Evolutionary conservation across 2,113 vertebrate species (phyloP), one percentile per base, ranked within the genome.

Genomic region (Colius striatus): DNA sequence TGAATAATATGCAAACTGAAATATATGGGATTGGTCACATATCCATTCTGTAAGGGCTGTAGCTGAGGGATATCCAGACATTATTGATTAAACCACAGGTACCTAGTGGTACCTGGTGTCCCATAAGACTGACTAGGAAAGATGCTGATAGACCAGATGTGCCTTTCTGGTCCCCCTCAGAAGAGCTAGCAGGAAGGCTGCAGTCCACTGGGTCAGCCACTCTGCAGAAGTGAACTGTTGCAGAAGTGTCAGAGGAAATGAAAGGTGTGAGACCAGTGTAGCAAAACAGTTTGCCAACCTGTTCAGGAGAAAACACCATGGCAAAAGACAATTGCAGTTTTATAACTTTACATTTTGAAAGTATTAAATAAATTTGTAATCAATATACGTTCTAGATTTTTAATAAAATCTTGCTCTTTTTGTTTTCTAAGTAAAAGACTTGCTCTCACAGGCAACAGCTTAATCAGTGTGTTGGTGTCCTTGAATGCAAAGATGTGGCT

Each of bases 1-100:
- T 66, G 51, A 47, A 48, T 72, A 58, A 30, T 30, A 23, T 7
- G 16, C 25, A 29, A 3, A 27, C 9, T 53, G 45, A 70, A 68
- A 58, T 1, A 16, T 70, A 25, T 12, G 45, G 34, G 36, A 4
- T 8, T 4, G 0, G 25, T 53, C 1, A 0, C n/a, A 53, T 58
- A 83, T 62, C 8, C 30, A 5, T 50, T 65, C 62, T 79, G 17
- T 66, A n/a, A 73, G 57, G 23, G 36, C 50, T 19, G 27, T 30
- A 61, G 21, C 25, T 58, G 55, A 84, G 4, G 34, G 21, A 11
- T 71, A 18, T 41, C 26, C 27, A 54, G 0, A 0, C 5, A 16
- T 67, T 55, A 27, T 50, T 70, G 43, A 70, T 57, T 72, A 90
- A 85, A 48, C 5, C 10, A 34, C 0, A 0, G 12, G 8, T 73